Conservation (phyloP, 2,888 invertebrate species). For the Dione vanillae region DNA sequence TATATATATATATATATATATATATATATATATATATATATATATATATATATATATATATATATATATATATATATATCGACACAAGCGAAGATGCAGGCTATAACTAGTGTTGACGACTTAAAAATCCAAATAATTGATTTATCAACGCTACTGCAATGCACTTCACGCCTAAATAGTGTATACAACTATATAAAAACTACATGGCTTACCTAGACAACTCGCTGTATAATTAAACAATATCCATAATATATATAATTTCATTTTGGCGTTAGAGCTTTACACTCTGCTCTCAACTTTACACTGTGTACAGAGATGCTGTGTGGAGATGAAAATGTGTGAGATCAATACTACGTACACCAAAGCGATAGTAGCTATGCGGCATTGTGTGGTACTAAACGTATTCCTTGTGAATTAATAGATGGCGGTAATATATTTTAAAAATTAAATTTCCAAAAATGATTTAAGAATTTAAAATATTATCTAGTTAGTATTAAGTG, state of each 20-base stretch:
- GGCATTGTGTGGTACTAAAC: not conserved
- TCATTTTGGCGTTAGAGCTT: slow-evolving; percentile 59
- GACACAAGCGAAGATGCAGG: too few species aligned
- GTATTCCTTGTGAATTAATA: not conserved
- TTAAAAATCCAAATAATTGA: not conserved
- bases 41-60: not conserved
- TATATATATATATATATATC: not conserved
- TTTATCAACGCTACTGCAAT: not conserved
- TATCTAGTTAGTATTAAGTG: not conserved
- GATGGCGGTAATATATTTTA: slow-evolving; percentile 21
- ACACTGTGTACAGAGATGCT: slow-evolving; percentile 50
- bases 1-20: not conserved
- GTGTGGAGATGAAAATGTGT: slow-evolving; percentile 45
- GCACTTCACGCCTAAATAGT: not conserved
- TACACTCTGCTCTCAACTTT: slow-evolving; percentile 20
- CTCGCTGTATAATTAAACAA: slow-evolving; percentile 56
- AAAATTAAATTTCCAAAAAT: not conserved
- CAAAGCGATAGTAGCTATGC: slow-evolving; percentile 28
- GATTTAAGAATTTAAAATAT: not conserved
- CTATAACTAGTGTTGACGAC: too few species aligned
- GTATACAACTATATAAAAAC: not conserved
- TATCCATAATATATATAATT: slow-evolving; percentile 59
- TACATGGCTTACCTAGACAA: slow-evolving; percentile 63
- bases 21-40: not conserved
- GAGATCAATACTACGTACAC: slow-evolving; percentile 72